A percentile compares a stretch with the other conserved stretches of the same genome.
Evolutionary conservation across 2,797 vertebrate species (phyloP).

Genomic region (Crax fasciolata): DNA sequence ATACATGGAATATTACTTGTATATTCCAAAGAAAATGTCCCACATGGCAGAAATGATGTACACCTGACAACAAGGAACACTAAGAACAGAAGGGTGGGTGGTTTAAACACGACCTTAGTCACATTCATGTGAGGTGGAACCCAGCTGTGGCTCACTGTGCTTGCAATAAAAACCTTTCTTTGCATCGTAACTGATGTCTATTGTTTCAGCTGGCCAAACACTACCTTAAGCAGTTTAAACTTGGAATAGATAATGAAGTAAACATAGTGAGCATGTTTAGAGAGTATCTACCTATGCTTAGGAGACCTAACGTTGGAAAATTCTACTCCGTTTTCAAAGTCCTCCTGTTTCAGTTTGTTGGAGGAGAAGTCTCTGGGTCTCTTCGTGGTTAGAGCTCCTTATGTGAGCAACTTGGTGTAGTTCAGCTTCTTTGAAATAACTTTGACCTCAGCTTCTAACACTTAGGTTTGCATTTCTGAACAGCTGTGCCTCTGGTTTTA

Average conservation of each 20-base stretch:
- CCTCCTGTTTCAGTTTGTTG: neutral
- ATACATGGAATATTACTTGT: constrained; percentile 97
- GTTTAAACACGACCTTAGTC: constrained; percentile 53
- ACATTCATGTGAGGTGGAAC: constrained; percentile 64
- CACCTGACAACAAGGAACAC: constrained; percentile 84
- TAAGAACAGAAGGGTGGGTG: constrained; percentile 64
- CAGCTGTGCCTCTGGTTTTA: neutral
- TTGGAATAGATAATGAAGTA: neutral
- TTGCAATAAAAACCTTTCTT: constrained; percentile 84
- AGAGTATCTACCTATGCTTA: neutral
- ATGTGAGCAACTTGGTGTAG: neutral
- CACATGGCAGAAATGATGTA: constrained; percentile 99
- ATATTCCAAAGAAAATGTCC: constrained; percentile 99
- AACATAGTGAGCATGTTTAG: neutral
- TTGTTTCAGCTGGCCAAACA: constrained; percentile 68
- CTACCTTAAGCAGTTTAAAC: constrained; percentile 1
- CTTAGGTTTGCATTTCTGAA: neutral
- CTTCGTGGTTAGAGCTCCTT: neutral
- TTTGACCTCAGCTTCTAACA: neutral
- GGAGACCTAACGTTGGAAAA: constrained; percentile 17
- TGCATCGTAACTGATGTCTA: constrained; percentile 72
- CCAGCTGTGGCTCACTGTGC: constrained; percentile 76
- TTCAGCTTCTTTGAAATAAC: neutral
- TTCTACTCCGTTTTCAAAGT: neutral
- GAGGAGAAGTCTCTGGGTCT: neutral